Conservation (phyloP, 2,113 vertebrate species). For the Mixornis gularis region DNA sequence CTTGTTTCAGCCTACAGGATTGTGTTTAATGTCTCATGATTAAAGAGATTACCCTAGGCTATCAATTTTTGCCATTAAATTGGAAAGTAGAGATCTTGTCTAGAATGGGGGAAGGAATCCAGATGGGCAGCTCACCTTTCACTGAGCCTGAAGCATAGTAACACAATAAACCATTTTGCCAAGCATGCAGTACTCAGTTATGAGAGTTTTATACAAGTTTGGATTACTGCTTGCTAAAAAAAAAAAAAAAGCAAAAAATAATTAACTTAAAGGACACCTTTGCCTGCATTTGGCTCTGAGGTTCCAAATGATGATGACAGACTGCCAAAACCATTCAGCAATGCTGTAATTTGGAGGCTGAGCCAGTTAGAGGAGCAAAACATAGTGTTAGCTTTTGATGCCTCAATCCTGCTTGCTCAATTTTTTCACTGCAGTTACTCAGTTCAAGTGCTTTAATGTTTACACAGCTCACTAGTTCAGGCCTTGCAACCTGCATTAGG, state of each 20-base stretch:
- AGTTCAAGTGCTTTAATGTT: background rate
- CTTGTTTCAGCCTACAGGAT: background rate
- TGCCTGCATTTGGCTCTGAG: background rate
- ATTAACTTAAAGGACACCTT: background rate
- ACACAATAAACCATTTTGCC: background rate
- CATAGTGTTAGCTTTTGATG: fast-evolving
- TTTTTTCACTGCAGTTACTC: background rate
- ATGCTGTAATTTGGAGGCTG: background rate
- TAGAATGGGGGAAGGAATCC: background rate
- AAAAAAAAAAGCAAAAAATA: background rate
- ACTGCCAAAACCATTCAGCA: background rate
- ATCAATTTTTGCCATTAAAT: background rate
- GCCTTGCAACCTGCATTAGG: background rate
- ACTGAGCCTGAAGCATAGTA: background rate
- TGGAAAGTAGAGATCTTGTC: background rate
- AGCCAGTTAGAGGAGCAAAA: background rate
- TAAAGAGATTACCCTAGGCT: background rate
- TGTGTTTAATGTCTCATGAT: background rate
- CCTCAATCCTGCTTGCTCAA: background rate
- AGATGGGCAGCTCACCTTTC: background rate
- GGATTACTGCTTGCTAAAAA: background rate
- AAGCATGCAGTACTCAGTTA: fast-evolving
- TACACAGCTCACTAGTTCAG: background rate
- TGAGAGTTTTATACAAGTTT: background rate
- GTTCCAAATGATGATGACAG: background rate